Percentiles rank a stretch among this genome's conserved stretches.
phyloP scores from a whole-genome alignment of 1,140 invertebrate genomes.

The Neotoxoptera formosana region DNA sequence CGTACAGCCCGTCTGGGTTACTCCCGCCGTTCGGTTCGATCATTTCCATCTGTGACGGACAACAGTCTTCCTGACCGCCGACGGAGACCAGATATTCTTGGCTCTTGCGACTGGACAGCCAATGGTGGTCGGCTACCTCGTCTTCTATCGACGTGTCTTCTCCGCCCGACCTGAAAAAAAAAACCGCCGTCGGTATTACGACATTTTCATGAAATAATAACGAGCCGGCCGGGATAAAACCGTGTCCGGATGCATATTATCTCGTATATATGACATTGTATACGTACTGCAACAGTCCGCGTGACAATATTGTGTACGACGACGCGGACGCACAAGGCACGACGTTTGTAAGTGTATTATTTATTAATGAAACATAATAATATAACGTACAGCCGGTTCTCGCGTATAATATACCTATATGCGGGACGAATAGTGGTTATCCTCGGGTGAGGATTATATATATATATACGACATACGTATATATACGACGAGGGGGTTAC shows the following conservation, averaged over 20 bases:
- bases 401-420: neutral
- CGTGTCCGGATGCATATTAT: neutral
- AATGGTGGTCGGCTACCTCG: conserved; percentile 47
- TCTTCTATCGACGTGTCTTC: conserved; percentile 28
- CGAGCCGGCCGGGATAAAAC: neutral
- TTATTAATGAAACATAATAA: conserved; percentile 23
- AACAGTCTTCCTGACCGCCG: conserved; percentile 75
- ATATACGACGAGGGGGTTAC: neutral
- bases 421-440: neutral
- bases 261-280: no score
- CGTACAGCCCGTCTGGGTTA: conserved; percentile 74
- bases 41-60: conserved; percentile 79
- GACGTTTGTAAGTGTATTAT: no score
- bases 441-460: neutral
- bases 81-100: conserved; percentile 64
- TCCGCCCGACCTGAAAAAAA: conserved; percentile 25
- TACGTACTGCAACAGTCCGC: neutral
- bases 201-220: neutral
- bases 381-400: neutral
- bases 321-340: no score
- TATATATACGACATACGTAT: no score
- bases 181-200: neutral
- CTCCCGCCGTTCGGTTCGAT: conserved; percentile 79
- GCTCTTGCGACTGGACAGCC: conserved; percentile 65
- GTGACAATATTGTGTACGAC: neutral